A percentile compares a stretch with the other conserved stretches of the same genome.
These are phyloP conservation scores for Tetraodon nigroviridis DNA, from an alignment of 2,113 vertebrate species.

Conservation along the genomic window DNA sequence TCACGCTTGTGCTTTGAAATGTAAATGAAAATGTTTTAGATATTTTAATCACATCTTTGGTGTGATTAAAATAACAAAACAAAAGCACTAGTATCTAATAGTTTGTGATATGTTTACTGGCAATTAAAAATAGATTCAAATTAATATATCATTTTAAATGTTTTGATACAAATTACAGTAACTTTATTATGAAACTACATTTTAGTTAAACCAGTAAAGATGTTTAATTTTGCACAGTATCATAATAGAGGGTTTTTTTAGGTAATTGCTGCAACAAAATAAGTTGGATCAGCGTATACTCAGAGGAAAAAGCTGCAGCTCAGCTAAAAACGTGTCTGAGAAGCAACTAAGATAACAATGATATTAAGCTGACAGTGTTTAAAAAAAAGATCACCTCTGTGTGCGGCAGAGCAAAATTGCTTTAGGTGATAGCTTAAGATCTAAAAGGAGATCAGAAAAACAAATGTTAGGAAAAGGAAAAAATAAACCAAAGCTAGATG, in stretches of 20 bases:
- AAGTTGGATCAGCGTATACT: too few relatives aligned
- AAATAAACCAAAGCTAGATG: too few relatives aligned
- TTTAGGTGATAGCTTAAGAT: too few relatives aligned
- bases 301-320: too few relatives aligned
- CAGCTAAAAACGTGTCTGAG: too few relatives aligned
- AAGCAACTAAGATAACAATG: too few relatives aligned
- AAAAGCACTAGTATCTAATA: neutral
- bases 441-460: too few relatives aligned
- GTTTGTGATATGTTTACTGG: constrained; percentile 3
- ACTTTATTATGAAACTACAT: constrained; percentile 22
- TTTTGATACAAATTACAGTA: constrained; percentile 21
- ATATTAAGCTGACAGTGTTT: too few relatives aligned
- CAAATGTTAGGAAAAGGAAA: too few relatives aligned
- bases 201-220: constrained; percentile 7
- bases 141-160: constrained; percentile 19
- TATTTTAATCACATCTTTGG: constrained; percentile 21
- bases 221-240: constrained; percentile 18
- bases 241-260: constrained; percentile 17
- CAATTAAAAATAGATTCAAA: constrained; percentile 3
- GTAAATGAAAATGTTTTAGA: constrained; percentile 37
- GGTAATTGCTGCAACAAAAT: constrained; percentile 8
- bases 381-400: too few relatives aligned
- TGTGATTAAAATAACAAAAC: too few relatives aligned
- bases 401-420: too few relatives aligned
- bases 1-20: constrained; percentile 65